Evolutionary conservation across 2,797 vertebrate genomes (phyloP), one percentile per base, ranked within the genome.

Genomic region (Tragopan temminckii): DNA sequence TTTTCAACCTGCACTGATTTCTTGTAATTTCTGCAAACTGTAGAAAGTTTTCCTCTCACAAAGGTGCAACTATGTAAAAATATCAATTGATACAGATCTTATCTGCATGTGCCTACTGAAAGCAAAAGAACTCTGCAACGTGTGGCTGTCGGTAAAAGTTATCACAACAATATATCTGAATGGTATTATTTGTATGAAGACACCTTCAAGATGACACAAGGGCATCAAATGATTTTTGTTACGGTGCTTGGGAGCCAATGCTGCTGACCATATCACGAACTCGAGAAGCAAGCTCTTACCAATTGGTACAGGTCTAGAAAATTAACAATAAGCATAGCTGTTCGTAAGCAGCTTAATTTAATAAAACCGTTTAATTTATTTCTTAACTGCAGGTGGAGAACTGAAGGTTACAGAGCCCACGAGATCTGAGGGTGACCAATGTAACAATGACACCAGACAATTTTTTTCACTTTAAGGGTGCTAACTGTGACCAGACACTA

Each of bases 341-440:
- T 42, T 78, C 5, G 3, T 6, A 20, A 64, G 0, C 0, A 79
- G 7, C n/a, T n/a, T n/a, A n/a, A n/a, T n/a, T n/a, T n/a, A n/a
- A n/a, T n/a, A n/a, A n/a, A n/a, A n/a, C n/a, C n/a, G 42, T 58
- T 87, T 74, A 38, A 70, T 46, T 90, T 79, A 57, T 62, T 40
- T 62, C 59, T 62, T 25, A 40, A 29, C 18, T 58, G 50, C 6
- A 21, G 27, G 33, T 40, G 29, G 14, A 80, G 40, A 91, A 72
- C 48, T 10, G 46, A 31, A 16, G 13, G 71, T 72, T 38, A 18
- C 38, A 52, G 53, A 80, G 25, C 31, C 38, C 21, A 11, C 4
- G 21, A 70, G 36, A 62, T n/a, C 2, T 69, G 61, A 75, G 52
- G 61, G 29, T 45, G 64, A 33, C 5, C 5, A 15, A 66, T n/a